phyloP scores from a whole-genome alignment of 2,797 vertebrate species.

The Notolabrus celidotus region DNA sequence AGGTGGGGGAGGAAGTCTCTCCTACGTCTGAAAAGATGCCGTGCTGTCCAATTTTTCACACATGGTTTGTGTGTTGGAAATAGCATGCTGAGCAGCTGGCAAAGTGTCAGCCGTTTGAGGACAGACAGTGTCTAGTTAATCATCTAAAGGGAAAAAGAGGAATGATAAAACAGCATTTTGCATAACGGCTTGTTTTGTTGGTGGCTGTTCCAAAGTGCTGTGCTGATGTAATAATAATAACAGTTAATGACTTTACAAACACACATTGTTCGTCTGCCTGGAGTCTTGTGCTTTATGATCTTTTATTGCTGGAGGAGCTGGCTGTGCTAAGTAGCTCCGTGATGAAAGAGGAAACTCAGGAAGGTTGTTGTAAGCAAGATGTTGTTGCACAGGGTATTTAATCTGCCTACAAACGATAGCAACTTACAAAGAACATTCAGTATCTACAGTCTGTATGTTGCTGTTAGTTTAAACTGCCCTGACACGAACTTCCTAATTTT shows the following conservation, averaged over 20 bases:
- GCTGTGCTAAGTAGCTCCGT: conserved; percentile 28
- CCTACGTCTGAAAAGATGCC: conserved; percentile 6
- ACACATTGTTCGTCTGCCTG: conserved; percentile 25
- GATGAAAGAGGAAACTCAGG: conserved; percentile 32
- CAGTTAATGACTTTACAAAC: conserved; percentile 1
- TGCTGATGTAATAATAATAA: conserved; percentile 8
- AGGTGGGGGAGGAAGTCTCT: conserved; percentile 4
- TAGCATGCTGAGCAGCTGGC: not conserved
- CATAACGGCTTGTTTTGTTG: conserved; percentile 12
- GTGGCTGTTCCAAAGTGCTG: conserved; percentile 1
- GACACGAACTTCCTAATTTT: not conserved
- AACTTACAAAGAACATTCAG: conserved; percentile 20
- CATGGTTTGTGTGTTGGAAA: not conserved
- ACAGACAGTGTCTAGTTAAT: conserved; percentile 13
- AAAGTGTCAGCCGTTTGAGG: conserved; percentile 23
- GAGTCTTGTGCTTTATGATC: conserved; percentile 24
- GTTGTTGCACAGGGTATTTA: conserved; percentile 22
- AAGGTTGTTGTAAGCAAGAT: conserved; percentile 26
- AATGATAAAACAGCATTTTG: conserved; percentile 16
- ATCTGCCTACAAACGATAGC: conserved; percentile 23
- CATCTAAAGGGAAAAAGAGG: not conserved
- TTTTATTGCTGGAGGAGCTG: conserved; percentile 8
- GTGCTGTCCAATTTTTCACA: conserved; percentile 3
- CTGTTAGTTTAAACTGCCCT: not conserved
- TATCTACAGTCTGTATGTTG: not conserved